Percentiles rank a stretch among this genome's conserved stretches.
phyloP scores from a whole-genome alignment of 2,888 invertebrate species.

The Vandiemenella viatica region DNA sequence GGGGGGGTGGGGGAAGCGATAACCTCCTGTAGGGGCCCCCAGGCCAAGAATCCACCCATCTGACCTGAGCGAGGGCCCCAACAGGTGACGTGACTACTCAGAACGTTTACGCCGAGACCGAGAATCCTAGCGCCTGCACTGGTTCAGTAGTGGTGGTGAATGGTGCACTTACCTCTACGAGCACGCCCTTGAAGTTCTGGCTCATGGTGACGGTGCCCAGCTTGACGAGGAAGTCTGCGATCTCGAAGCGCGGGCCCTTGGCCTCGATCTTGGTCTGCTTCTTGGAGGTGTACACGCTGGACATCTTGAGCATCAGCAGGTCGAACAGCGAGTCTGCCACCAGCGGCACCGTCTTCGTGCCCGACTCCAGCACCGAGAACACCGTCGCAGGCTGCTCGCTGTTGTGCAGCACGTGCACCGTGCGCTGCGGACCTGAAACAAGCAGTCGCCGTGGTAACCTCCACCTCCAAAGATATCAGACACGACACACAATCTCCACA shows the following conservation, averaged over 20 bases:
- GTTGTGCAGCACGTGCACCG: conserved; percentile 86
- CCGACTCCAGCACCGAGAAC: conserved; percentile 79
- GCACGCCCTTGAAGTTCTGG: conserved; percentile 82
- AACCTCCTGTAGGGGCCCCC: too few species aligned
- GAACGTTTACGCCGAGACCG: too few species aligned
- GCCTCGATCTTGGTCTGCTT: conserved; percentile 80
- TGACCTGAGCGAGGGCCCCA: too few species aligned
- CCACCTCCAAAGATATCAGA: too few species aligned
- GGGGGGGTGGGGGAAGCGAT: too few species aligned
- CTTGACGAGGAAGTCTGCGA: conserved; percentile 85
- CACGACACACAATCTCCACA: too few species aligned
- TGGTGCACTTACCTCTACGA: conserved; percentile 56
- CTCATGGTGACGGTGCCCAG: conserved; percentile 85
- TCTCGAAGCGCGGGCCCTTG: conserved; percentile 75
- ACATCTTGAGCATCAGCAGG: conserved; percentile 76
- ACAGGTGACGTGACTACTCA: too few species aligned
- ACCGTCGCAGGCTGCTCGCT: conserved; percentile 91
- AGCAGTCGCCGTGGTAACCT: too few species aligned
- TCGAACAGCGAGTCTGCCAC: conserved; percentile 87
- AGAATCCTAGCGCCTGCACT: too few species aligned
- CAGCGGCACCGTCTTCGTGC: conserved; percentile 69
- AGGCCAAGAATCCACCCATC: too few species aligned
- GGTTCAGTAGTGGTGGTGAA: not conserved
- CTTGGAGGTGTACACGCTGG: conserved; percentile 73
- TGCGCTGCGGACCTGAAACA: conserved; percentile 59